Evolutionary conservation across 2,797 vertebrate genomes (phyloP).

Genomic region (Parauchenoglanis ngamensis): DNA sequence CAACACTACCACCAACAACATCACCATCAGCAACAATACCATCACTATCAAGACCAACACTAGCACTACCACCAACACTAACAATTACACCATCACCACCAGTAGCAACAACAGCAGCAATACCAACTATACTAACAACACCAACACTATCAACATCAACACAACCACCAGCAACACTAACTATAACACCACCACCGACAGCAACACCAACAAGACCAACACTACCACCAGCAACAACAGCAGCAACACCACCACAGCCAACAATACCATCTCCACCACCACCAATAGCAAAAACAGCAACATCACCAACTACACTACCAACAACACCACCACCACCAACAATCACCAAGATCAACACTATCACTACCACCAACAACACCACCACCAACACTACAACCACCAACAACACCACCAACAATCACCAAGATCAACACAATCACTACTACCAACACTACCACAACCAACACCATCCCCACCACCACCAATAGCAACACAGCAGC

Average conservation of each 20-base stretch:
- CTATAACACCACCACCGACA: neutral
- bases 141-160: neutral
- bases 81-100: fast-evolving
- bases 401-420: too few relatives aligned
- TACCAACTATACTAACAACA: neutral
- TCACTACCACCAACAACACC: neutral
- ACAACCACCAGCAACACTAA: fast-evolving
- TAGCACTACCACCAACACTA: neutral
- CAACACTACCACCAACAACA: neutral
- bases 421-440: too few relatives aligned
- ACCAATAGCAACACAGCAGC: too few relatives aligned
- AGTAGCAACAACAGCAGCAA: neutral
- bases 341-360: neutral
- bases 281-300: neutral
- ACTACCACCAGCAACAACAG: neutral
- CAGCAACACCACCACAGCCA: neutral
- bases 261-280: neutral
- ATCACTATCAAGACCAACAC: neutral
- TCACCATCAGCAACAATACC: neutral
- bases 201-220: neutral
- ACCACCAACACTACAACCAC: neutral
- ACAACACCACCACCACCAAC: neutral
- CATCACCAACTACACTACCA: neutral
- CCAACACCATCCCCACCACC: too few relatives aligned
- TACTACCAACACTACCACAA: too few relatives aligned